Percentiles rank a stretch among this genome's conserved stretches.
phyloP scores from a whole-genome alignment of 2,797 vertebrate species.

The Erithacus rubecula region DNA sequence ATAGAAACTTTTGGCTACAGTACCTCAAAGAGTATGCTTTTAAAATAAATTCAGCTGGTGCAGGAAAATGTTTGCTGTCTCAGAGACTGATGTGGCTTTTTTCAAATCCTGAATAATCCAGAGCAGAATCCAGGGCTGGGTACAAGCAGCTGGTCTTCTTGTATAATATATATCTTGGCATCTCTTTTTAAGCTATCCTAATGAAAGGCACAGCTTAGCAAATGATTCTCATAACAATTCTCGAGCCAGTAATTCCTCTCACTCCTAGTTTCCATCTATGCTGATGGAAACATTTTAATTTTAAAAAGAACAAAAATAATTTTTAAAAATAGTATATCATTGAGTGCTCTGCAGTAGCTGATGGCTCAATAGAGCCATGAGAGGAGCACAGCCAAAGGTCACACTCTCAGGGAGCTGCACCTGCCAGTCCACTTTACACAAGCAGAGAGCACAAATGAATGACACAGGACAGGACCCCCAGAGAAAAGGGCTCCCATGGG shows the following conservation, averaged over 20 bases:
- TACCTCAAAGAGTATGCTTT: not conserved
- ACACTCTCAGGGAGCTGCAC: not conserved
- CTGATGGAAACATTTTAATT: not conserved
- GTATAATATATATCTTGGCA: not conserved
- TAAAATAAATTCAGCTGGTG: not conserved
- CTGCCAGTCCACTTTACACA: not conserved
- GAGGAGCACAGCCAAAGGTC: not conserved
- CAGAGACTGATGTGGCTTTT: not conserved
- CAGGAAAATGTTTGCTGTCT: not conserved
- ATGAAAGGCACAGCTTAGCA: not conserved
- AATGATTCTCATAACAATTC: not conserved
- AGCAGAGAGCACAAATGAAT: not conserved
- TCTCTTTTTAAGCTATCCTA: not conserved
- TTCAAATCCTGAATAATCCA: not conserved
- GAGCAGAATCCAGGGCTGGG: not conserved
- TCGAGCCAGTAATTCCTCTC: not conserved
- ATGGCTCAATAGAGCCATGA: fast-evolving
- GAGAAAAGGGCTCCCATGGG: not conserved
- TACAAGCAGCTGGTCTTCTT: not conserved
- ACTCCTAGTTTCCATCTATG: not conserved
- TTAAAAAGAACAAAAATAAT: not conserved
- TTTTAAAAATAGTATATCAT: fast-evolving
- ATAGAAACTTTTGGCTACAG: not conserved
- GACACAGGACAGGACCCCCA: not conserved
- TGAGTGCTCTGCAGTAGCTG: not conserved